Conservation (phyloP, 2,113 vertebrate species). For the Jaculus jaculus region DNA sequence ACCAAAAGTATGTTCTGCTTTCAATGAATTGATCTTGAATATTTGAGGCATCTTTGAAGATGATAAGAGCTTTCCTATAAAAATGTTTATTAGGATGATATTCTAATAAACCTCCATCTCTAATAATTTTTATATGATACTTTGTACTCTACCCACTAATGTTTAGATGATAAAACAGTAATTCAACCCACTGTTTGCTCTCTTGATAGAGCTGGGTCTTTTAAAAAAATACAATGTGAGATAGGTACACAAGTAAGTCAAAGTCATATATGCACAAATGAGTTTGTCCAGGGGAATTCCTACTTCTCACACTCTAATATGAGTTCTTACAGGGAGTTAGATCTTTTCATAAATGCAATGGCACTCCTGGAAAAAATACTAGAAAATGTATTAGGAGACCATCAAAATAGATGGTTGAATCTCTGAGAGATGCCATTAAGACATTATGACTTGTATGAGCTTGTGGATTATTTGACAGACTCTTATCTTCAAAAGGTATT, state of each 20-base stretch:
- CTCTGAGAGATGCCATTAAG: neutral
- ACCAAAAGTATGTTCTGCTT: neutral
- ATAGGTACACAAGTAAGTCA: neutral
- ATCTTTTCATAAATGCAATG: neutral
- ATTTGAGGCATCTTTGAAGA: neutral
- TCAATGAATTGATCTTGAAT: neutral
- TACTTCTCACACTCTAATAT: rapidly evolving
- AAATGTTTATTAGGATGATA: neutral
- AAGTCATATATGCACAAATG: too few relatives aligned
- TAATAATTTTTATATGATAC: neutral
- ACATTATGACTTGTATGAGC: too few relatives aligned
- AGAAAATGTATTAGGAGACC: neutral
- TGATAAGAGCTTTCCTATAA: neutral
- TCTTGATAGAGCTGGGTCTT: neutral
- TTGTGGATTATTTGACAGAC: too few relatives aligned
- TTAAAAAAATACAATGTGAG: neutral
- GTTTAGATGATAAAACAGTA: neutral
- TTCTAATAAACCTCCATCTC: neutral
- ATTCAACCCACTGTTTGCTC: too few relatives aligned
- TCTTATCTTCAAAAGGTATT: neutral
- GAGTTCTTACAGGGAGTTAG: too few relatives aligned
- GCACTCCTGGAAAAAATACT: neutral
- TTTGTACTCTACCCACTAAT: neutral
- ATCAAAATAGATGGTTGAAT: too few relatives aligned
- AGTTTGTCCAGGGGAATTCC: neutral